A percentile compares a stretch with the other conserved stretches of the same genome.
These are phyloP conservation scores for Furcifer pardalis DNA, from an alignment of 2,797 vertebrate genomes.

Conservation along the genomic window DNA sequence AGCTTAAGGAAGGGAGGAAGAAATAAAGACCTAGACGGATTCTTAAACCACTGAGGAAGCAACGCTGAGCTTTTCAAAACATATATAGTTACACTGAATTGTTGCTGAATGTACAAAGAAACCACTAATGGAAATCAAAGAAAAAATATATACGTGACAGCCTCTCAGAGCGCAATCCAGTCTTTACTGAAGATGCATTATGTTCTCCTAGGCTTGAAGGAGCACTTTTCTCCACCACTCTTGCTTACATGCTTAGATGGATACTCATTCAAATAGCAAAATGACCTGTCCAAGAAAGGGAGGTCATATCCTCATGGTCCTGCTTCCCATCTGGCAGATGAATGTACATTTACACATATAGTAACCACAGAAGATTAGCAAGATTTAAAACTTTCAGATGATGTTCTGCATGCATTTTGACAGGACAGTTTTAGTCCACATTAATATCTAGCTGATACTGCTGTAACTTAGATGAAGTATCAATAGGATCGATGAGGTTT, in stretches of 20 bases:
- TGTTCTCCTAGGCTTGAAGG: not conserved
- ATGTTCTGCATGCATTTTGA: no score
- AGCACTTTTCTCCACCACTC: not conserved
- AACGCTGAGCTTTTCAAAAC: not conserved
- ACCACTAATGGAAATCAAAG: not conserved
- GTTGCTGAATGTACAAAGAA: not conserved
- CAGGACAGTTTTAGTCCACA: no score
- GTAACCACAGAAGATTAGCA: no score
- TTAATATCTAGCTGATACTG: no score
- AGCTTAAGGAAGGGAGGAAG: conserved; percentile 2
- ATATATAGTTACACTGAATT: conserved; percentile 7
- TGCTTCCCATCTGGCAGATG: no score
- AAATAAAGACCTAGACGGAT: conserved; percentile 11
- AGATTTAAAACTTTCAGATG: no score
- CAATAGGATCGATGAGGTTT: no score
- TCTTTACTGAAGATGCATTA: not conserved
- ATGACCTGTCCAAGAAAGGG: not conserved
- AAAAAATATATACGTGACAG: not conserved
- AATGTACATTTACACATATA: no score
- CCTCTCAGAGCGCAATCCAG: not conserved
- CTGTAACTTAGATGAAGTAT: no score
- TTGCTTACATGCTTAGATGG: not conserved
- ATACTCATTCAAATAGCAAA: not conserved
- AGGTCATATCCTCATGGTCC: not conserved
- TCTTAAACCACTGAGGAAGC: conserved; percentile 23